Evolutionary conservation across 2,888 invertebrate species (phyloP).

Genomic region (Temnothorax unifasciatus): DNA sequence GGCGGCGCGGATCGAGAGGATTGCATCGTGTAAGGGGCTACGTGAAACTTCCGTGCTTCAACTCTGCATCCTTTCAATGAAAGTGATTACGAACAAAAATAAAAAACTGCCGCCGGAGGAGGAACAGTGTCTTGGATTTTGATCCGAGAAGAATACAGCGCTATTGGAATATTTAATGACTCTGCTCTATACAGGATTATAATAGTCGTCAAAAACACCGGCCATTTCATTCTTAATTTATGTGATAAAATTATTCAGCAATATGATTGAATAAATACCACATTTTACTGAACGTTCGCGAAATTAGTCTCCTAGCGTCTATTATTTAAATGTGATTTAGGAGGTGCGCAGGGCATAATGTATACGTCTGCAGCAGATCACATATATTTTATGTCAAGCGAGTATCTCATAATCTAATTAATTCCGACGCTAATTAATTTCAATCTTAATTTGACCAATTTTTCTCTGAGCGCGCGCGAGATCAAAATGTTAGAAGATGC

Average conservation of each 20-base stretch:
- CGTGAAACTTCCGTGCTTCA: constrained; percentile 79
- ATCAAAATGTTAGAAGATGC: constrained; percentile 26
- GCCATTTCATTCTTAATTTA: not conserved
- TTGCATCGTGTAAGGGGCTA: constrained; percentile 66
- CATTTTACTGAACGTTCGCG: not conserved
- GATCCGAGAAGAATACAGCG: constrained; percentile 6
- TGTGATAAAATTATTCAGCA: not conserved
- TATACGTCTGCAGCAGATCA: constrained; percentile 4
- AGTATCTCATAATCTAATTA: constrained; percentile 25
- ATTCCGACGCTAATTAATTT: constrained; percentile 14
- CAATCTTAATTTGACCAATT: constrained; percentile 8
- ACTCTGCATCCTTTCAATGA: constrained; percentile 70
- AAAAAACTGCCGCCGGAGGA: constrained; percentile 51
- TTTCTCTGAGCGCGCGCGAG: not conserved
- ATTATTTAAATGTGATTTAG: constrained; percentile 12
- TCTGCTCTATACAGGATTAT: not conserved
- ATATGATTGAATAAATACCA: not conserved
- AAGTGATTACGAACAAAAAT: constrained; percentile 68
- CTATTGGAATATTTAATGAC: constrained; percentile 48
- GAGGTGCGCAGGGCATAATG: not conserved
- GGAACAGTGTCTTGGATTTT: constrained; percentile 32
- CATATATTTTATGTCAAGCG: not conserved
- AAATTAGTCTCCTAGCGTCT: not conserved
- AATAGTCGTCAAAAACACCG: constrained; percentile 4
- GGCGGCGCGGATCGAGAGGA: constrained; percentile 69